A percentile compares a stretch with the other conserved stretches of the same genome.
phyloP scores from a whole-genome alignment of 1,140 invertebrate species.

The Drosophila pectinifera region DNA sequence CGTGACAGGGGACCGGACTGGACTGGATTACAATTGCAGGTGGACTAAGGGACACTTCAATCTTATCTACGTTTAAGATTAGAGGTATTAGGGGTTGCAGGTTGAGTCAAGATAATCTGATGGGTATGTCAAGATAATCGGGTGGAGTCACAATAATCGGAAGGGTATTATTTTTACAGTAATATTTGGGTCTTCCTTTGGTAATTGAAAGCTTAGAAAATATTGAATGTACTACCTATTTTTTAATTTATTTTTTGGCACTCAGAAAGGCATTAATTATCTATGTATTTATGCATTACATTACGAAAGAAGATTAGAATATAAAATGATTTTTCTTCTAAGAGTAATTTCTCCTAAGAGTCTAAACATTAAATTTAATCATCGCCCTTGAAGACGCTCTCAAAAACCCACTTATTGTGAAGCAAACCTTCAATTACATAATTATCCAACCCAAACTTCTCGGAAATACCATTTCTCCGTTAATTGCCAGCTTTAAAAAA shows the following conservation, averaged over 20 bases:
- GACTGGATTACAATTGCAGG: constrained; percentile 24
- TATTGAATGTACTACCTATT: not conserved
- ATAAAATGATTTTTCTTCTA: too few relatives aligned
- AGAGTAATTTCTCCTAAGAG: too few relatives aligned
- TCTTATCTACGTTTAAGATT: constrained; percentile 17
- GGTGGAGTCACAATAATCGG: not conserved
- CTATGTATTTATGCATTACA: too few relatives aligned
- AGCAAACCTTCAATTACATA: too few relatives aligned
- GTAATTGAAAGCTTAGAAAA: not conserved
- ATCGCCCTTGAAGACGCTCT: too few relatives aligned
- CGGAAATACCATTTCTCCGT: not conserved
- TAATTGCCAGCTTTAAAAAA: constrained; percentile 12
- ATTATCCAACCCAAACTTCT: not conserved
- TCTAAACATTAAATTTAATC: too few relatives aligned
- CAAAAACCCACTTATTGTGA: too few relatives aligned
- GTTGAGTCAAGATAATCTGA: not conserved
- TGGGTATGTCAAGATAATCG: not conserved
- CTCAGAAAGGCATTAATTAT: not conserved
- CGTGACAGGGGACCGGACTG: constrained; percentile 22
- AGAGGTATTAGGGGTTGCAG: not conserved
- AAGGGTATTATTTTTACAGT: too few relatives aligned
- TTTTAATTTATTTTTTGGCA: not conserved
- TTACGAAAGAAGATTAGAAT: too few relatives aligned
- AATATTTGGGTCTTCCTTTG: not conserved
- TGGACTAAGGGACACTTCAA: not conserved